Evolutionary conservation across 2,888 invertebrate species (phyloP), one percentile per base, ranked within the genome.

Genomic region (Habroteleia sp.): DNA sequence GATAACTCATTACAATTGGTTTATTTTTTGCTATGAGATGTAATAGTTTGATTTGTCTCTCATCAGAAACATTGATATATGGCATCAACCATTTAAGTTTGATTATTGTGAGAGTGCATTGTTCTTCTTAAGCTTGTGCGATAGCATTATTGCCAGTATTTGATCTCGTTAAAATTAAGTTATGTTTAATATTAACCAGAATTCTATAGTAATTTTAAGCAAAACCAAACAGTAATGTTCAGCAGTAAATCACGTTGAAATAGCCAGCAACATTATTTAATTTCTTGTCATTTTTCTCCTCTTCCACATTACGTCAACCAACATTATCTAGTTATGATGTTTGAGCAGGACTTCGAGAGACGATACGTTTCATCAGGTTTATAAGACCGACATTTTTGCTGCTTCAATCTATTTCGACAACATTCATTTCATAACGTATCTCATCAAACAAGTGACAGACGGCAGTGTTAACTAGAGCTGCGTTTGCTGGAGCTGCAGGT

Each of bases 351-450:
- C 17, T 56, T 17, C 82, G 68, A 11, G 87, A 87, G 5, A 84
- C 72, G 72, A 79, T 86, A 52, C 81, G 81, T 82, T 89, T 88
- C 41, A 87, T 81, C 7, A 81, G 77, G 6, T 82, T 79, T 13
- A 85, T 82, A 5, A 85, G 76, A 8, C 86, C 85, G 20, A 82
- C 77, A 80, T 85, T 84, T 71, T 82, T 79, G 11, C n/a, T n/a
- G n/a, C 39, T 77, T 3, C 78, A 72, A 80, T 86, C 82, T 41
- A 87, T 82, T 73, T 84, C 83, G 10, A 82, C 74, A 17, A 82
- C 85, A 72, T 84, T 85, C 7, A 85, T 11, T 72, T 86, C 83
- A 77, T 86, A 87, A 3, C 85, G 80, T 52, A 86, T 83, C 76
- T 79, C 83, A 60, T 85, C 82, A 74, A 86, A 86, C 5, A 85